Evolutionary conservation across 2,113 vertebrate species (phyloP).

Genomic region (Oncorhynchus kisutch): DNA sequence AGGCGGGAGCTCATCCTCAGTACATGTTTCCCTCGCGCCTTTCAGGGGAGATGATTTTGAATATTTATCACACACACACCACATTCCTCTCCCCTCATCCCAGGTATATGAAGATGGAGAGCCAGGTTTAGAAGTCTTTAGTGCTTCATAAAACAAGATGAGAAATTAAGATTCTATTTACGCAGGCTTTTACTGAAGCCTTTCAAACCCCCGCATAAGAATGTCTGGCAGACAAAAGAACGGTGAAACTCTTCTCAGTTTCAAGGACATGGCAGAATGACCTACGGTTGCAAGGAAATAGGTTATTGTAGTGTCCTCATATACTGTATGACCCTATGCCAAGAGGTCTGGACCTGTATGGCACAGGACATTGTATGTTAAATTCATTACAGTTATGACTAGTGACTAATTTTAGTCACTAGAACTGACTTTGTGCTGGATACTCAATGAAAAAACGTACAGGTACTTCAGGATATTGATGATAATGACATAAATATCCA

Average conservation of each 20-base stretch:
- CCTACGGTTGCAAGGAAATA: background rate
- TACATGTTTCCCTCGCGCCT: slow-evolving; percentile 42
- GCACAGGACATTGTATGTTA: too few species aligned
- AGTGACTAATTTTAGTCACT: background rate
- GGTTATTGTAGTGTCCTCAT: background rate
- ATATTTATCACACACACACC: slow-evolving; percentile 51
- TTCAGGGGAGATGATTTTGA: slow-evolving; percentile 36
- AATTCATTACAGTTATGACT: background rate
- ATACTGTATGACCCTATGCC: background rate
- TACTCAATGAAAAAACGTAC: background rate
- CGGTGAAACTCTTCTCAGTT: background rate
- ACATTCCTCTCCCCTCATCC: background rate
- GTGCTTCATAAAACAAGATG: slow-evolving; percentile 4
- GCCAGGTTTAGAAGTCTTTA: background rate
- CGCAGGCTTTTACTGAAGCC: background rate
- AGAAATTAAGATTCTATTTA: background rate
- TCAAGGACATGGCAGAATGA: background rate
- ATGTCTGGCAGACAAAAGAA: background rate
- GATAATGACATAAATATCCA: background rate
- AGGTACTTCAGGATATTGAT: background rate
- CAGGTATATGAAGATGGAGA: background rate
- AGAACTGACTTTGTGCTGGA: background rate
- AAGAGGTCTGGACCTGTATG: too few species aligned
- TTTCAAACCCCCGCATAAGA: background rate
- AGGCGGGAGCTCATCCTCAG: slow-evolving; percentile 35